Percentiles rank a stretch among this genome's conserved stretches.
These are phyloP conservation scores for Zaprionus taronus DNA, from an alignment of 1,140 invertebrate species.

Conservation along the genomic window DNA sequence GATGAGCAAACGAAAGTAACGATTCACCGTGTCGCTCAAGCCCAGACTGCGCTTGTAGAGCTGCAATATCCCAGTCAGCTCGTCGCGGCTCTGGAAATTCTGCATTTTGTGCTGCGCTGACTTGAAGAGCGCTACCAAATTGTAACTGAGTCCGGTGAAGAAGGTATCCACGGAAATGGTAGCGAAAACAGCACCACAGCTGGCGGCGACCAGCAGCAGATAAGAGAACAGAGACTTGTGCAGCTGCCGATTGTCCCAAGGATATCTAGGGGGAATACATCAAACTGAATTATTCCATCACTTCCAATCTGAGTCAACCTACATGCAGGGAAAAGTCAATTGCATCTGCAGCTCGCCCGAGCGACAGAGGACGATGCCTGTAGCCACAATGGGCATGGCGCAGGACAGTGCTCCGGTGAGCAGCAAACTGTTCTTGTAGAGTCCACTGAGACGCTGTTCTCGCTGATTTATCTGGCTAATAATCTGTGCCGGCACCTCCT, in stretches of 20 bases:
- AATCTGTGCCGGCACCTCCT: conserved; percentile 16
- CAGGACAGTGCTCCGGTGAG: conserved; percentile 36
- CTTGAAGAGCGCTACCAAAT: conserved; percentile 56
- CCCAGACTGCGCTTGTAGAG: conserved; percentile 49
- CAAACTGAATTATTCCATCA: too few relatives aligned
- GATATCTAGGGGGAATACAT: conserved; percentile 24
- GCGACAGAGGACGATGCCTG: conserved; percentile 18
- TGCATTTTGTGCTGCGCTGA: conserved; percentile 44
- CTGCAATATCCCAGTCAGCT: conserved; percentile 32
- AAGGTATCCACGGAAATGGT: conserved; percentile 55
- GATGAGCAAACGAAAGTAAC: conserved; percentile 43
- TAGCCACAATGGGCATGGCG: conserved; percentile 38
- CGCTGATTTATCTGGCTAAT: conserved; percentile 41
- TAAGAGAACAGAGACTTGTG: conserved; percentile 31
- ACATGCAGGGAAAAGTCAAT: conserved; percentile 52
- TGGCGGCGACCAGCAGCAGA: conserved; percentile 30
- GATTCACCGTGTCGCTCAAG: conserved; percentile 43
- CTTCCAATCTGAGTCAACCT: neutral
- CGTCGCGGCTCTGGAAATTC: neutral
- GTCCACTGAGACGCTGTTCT: conserved; percentile 37
- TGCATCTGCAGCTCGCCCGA: conserved; percentile 43
- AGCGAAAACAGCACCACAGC: conserved; percentile 31
- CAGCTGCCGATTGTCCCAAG: conserved; percentile 44
- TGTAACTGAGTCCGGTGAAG: conserved; percentile 49
- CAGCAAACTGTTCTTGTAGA: conserved; percentile 45